phyloP scores from a whole-genome alignment of 2,888 invertebrate genomes.

The Nematopogon swammerdamellus region DNA sequence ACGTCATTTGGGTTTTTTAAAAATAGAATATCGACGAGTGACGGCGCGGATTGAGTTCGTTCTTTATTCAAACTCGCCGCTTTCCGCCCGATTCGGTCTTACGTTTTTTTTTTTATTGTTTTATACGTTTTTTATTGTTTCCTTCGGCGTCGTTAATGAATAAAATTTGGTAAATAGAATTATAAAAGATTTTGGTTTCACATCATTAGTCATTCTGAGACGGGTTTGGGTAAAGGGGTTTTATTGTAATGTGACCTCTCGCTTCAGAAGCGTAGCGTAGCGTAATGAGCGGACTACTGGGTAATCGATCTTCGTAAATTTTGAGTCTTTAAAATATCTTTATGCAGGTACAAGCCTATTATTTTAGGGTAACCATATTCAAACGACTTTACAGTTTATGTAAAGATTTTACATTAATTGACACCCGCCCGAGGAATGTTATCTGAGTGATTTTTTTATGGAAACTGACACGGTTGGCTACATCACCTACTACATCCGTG shows the following conservation, averaged over 20 bases:
- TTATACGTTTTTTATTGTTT: not conserved
- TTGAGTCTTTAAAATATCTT: too few relatives aligned
- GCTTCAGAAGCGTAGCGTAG: too few relatives aligned
- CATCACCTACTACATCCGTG: too few relatives aligned
- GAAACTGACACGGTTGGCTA: too few relatives aligned
- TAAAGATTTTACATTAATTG: too few relatives aligned
- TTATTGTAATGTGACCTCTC: not conserved
- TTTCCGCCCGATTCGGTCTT: not conserved
- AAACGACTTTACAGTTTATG: too few relatives aligned
- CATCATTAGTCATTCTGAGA: not conserved
- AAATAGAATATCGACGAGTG: not conserved
- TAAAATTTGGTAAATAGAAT: not conserved
- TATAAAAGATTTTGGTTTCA: not conserved
- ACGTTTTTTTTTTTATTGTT: not conserved
- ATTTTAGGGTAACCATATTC: too few relatives aligned
- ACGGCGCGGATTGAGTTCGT: not conserved
- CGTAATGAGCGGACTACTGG: too few relatives aligned
- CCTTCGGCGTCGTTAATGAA: not conserved
- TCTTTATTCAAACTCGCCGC: not conserved
- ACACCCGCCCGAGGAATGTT: too few relatives aligned
- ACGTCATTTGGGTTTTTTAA: not conserved
- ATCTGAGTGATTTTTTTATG: too few relatives aligned
- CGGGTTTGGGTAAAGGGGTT: not conserved
- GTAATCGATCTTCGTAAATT: too few relatives aligned
- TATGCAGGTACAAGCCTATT: too few relatives aligned